phyloP scores from a whole-genome alignment of 2,797 vertebrate genomes.

The Sitta carolinensis region DNA sequence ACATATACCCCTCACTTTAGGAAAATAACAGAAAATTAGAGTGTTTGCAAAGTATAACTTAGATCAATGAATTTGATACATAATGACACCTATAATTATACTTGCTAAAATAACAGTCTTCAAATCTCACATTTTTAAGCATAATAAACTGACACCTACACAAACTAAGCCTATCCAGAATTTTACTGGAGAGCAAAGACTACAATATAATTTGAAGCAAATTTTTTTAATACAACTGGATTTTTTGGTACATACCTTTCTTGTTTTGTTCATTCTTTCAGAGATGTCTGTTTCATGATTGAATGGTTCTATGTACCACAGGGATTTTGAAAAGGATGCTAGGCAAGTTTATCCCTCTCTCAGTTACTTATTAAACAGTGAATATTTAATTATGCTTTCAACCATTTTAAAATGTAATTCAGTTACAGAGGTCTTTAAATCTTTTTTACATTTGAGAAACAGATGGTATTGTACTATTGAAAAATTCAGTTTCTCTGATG shows the following conservation, averaged over 20 bases:
- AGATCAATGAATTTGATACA: not conserved
- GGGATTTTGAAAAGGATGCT: not conserved
- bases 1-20: not conserved
- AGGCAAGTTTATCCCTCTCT: not conserved
- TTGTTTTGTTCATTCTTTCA: not conserved
- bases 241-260: not conserved
- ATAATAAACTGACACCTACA: not conserved
- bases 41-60: not conserved
- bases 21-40: not conserved
- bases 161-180: not conserved
- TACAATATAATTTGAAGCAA: not conserved
- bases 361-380: not conserved
- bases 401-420: not conserved
- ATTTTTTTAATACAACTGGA: not conserved
- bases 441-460: not conserved
- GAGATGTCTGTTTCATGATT: not conserved
- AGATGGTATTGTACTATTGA: not conserved
- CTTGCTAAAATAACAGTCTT: not conserved
- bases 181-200: not conserved
- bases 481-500: not conserved
- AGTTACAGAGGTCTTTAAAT: not conserved
- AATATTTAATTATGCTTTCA: slow-evolving; percentile 10
- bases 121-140: not conserved
- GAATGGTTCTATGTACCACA: not conserved
- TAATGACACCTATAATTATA: not conserved